Percentiles rank a stretch among this genome's conserved stretches.
phyloP scores from a whole-genome alignment of 1,140 invertebrate species.

The Apis laboriosa region DNA sequence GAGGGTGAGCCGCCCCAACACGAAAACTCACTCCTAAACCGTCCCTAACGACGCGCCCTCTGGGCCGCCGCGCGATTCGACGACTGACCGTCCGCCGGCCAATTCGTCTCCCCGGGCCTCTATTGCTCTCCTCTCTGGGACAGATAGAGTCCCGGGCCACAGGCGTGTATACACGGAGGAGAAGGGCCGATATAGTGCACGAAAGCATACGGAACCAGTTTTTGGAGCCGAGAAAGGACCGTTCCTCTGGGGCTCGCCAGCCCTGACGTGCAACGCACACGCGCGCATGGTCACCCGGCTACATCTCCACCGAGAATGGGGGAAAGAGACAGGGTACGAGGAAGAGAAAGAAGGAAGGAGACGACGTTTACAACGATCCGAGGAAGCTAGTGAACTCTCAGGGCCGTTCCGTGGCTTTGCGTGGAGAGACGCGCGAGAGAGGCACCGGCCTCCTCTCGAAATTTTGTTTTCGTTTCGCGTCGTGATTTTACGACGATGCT shows the following conservation, averaged over 20 bases:
- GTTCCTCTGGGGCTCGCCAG: constrained; percentile 17
- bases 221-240: constrained; percentile 54
- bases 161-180: not conserved
- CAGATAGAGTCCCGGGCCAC: constrained; percentile 27
- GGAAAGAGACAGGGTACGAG: not conserved
- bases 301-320: not conserved
- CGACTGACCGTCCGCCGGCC: constrained; percentile 29
- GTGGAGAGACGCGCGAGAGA: not conserved
- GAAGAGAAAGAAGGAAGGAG: not conserved
- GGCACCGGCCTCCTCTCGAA: not conserved
- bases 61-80: constrained; percentile 43
- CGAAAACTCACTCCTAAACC: constrained; percentile 72
- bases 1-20: constrained; percentile 44
- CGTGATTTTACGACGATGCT: not conserved
- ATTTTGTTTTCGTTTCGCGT: constrained; percentile 13
- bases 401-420: constrained; percentile 46
- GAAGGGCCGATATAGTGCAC: constrained; percentile 46
- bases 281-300: constrained; percentile 25
- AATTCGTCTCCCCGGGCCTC: constrained; percentile 46
- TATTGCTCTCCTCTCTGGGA: constrained; percentile 22
- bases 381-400: constrained; percentile 53
- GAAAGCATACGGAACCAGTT: constrained; percentile 63
- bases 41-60: constrained; percentile 56
- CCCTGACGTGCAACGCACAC: constrained; percentile 47
- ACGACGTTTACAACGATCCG: constrained; percentile 24